Conservation (phyloP, 1,140 invertebrate genomes). For the Nilaparvata lugens region DNA sequence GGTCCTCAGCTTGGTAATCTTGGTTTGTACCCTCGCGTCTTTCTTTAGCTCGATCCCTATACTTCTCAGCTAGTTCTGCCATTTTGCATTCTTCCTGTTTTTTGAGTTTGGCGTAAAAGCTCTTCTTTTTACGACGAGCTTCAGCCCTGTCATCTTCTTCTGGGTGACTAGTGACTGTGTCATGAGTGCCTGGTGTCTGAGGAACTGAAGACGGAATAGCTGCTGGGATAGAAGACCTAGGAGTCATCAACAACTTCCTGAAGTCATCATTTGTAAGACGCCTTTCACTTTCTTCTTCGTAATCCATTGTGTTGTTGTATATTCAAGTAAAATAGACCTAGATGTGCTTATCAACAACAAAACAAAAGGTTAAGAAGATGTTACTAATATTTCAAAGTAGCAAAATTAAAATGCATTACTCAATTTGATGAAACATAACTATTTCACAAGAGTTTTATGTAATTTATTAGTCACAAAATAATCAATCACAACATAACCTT, state of each 20-base stretch:
- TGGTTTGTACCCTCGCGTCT: slow-evolving; percentile 78
- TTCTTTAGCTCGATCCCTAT: slow-evolving; percentile 88
- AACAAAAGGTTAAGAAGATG: too few species aligned
- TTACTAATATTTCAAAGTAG: too few species aligned
- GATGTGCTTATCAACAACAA: too few species aligned
- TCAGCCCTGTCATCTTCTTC: slow-evolving; percentile 53
- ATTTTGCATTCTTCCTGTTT: slow-evolving; percentile 94
- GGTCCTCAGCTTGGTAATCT: slow-evolving; percentile 73
- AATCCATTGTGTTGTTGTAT: slow-evolving; percentile 1
- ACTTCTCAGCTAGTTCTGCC: slow-evolving; percentile 91
- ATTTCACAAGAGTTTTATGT: too few species aligned
- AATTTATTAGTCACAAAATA: too few species aligned
- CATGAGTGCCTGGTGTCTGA: slow-evolving; percentile 15
- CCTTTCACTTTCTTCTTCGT: slow-evolving; percentile 41
- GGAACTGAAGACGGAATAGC: slow-evolving; percentile 29
- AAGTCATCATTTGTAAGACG: slow-evolving; percentile 95
- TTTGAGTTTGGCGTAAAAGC: slow-evolving; percentile 89
- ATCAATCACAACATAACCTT: too few species aligned
- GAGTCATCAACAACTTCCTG: slow-evolving; percentile 90
- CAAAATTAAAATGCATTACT: too few species aligned
- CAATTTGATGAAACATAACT: too few species aligned
- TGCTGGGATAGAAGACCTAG: slow-evolving; percentile 56
- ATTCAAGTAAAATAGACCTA: too few species aligned
- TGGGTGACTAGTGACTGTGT: background rate
- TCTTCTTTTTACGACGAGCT: slow-evolving; percentile 70